Conservation (phyloP, 2,113 vertebrate species). For the Phainopepla nitens region DNA sequence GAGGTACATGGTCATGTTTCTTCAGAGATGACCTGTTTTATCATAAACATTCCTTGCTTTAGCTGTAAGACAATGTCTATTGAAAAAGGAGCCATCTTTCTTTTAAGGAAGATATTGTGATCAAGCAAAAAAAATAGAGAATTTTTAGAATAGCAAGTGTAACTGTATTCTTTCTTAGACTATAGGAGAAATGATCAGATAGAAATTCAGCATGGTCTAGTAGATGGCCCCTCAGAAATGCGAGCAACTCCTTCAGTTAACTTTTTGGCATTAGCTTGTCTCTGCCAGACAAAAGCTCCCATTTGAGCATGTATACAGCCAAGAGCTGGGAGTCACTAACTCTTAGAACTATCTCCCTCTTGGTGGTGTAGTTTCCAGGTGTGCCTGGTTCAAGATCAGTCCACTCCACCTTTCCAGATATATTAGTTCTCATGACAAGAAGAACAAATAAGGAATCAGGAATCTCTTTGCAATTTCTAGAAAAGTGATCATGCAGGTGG, state of each 20-base stretch:
- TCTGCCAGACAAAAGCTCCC: background rate
- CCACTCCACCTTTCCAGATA: background rate
- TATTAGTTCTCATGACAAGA: background rate
- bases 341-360: background rate
- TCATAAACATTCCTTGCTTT: background rate
- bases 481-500: background rate
- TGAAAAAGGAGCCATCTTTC: background rate
- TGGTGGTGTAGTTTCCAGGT: background rate
- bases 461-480: background rate
- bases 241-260: background rate
- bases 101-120: background rate
- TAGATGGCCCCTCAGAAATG: background rate
- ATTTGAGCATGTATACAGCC: background rate
- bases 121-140: background rate
- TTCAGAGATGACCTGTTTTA: background rate
- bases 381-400: background rate
- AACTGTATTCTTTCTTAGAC: background rate
- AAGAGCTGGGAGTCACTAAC: background rate
- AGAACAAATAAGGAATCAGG: background rate
- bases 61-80: background rate
- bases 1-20: background rate
- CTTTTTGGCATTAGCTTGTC: background rate
- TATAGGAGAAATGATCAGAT: background rate
- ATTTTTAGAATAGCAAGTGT: background rate
- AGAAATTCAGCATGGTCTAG: background rate